phyloP scores from a whole-genome alignment of 2,797 vertebrate genomes.

The Enteromius afrohamiltoni region DNA sequence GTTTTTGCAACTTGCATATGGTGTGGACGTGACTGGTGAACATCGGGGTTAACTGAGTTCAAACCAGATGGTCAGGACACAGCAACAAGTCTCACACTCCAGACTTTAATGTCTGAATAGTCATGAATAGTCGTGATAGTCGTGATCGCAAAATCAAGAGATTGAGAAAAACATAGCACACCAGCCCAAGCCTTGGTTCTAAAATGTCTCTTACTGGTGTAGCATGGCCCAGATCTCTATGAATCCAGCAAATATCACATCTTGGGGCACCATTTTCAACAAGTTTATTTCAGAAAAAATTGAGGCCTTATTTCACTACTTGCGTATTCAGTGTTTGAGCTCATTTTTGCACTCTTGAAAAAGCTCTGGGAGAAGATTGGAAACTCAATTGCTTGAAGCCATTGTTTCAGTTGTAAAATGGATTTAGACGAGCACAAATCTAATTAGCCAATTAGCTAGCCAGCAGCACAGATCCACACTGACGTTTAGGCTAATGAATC shows the following conservation, averaged over 20 bases:
- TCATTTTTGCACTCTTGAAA: slow-evolving; percentile 11
- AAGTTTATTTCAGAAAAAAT: neutral
- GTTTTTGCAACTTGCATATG: neutral
- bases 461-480: slow-evolving; percentile 16
- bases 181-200: neutral
- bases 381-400: slow-evolving; percentile 16
- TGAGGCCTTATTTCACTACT: neutral
- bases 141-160: neutral
- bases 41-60: slow-evolving; percentile 7
- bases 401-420: slow-evolving; percentile 36
- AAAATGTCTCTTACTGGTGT: neutral
- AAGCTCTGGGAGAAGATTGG: neutral
- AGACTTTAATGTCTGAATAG: neutral
- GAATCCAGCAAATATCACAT: neutral
- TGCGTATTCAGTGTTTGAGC: slow-evolving; percentile 11
- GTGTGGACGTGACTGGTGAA: neutral
- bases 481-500: slow-evolving; percentile 37
- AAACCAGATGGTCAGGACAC: slow-evolving; percentile 26
- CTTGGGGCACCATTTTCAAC: neutral
- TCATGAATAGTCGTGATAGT: neutral
- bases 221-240: neutral
- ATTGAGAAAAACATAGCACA: neutral
- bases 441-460: slow-evolving; percentile 40
- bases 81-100: slow-evolving; percentile 8
- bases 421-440: slow-evolving; percentile 38